Percentiles rank a stretch among this genome's conserved stretches.
These are phyloP conservation scores for Diaprepes abbreviatus DNA, from an alignment of 2,888 invertebrate genomes.

Conservation along the genomic window DNA sequence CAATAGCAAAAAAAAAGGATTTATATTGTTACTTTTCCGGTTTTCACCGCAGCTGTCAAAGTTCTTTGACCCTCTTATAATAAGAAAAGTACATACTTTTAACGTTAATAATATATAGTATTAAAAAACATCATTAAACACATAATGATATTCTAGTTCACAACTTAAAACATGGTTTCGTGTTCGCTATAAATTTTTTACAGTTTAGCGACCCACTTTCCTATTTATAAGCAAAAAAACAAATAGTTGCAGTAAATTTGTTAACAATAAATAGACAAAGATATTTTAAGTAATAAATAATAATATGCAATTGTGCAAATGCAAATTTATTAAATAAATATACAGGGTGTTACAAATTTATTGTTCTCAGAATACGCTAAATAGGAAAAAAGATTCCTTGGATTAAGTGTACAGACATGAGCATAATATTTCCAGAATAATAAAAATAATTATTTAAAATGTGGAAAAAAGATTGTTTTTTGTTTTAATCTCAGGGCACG, in stretches of 20 bases:
- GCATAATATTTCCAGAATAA: too few relatives aligned
- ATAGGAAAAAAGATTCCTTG: too few relatives aligned
- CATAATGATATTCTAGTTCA: constrained; percentile 5
- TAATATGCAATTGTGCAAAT: too few relatives aligned
- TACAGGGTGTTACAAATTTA: too few relatives aligned
- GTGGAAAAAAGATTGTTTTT: too few relatives aligned
- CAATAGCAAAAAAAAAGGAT: too few relatives aligned
- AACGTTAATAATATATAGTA: neutral
- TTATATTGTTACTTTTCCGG: neutral
- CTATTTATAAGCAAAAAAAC: constrained; percentile 11
- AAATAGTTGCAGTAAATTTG: neutral
- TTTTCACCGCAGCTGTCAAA: neutral
- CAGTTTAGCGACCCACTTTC: constrained; percentile 16
- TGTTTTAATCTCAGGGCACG: too few relatives aligned
- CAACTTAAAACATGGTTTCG: neutral
- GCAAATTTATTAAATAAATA: too few relatives aligned
- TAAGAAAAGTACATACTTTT: neutral
- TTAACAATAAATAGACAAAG: neutral
- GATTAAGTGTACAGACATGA: too few relatives aligned
- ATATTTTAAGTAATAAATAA: neutral
- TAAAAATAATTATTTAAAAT: too few relatives aligned
- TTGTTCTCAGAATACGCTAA: too few relatives aligned
- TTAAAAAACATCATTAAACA: neutral
- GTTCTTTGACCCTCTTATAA: neutral
- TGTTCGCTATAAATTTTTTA: constrained; percentile 6